Evolutionary conservation across 2,113 vertebrate species (phyloP).

Genomic region (Cisticola juncidis): DNA sequence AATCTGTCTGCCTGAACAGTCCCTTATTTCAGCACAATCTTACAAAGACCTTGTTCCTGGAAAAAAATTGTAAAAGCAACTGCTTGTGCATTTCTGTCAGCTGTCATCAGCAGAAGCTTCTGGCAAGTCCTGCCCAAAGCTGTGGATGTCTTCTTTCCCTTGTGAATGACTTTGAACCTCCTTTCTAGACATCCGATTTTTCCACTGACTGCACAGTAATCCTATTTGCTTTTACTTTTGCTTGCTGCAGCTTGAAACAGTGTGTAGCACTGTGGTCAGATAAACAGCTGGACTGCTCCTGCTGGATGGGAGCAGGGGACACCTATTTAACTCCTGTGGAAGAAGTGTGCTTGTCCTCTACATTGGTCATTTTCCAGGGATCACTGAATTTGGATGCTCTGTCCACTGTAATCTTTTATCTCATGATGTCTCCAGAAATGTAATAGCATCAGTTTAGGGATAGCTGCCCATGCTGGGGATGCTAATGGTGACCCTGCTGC

Average conservation of each 20-base stretch:
- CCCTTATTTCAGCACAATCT: neutral
- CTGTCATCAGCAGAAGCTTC: neutral
- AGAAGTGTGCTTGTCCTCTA: neutral
- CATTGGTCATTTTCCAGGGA: neutral
- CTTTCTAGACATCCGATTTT: neutral
- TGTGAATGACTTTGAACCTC: neutral
- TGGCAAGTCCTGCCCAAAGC: neutral
- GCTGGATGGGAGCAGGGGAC: neutral
- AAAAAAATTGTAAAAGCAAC: neutral
- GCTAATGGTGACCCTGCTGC: neutral
- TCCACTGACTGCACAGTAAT: neutral
- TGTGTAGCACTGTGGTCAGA: neutral
- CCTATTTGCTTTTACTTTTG: neutral
- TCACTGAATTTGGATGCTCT: neutral
- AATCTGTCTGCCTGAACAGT: neutral
- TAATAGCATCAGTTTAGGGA: neutral
- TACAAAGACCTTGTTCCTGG: neutral
- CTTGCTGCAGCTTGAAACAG: neutral
- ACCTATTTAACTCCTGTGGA: neutral
- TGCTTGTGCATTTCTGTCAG: neutral
- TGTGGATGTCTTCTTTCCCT: neutral
- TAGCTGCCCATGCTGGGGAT: neutral
- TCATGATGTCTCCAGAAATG: neutral
- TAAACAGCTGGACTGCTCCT: neutral
- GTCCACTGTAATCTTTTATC: neutral